These are phyloP conservation scores for Merodon equestris DNA, from an alignment of 2,888 invertebrate genomes.

Conservation along the genomic window DNA sequence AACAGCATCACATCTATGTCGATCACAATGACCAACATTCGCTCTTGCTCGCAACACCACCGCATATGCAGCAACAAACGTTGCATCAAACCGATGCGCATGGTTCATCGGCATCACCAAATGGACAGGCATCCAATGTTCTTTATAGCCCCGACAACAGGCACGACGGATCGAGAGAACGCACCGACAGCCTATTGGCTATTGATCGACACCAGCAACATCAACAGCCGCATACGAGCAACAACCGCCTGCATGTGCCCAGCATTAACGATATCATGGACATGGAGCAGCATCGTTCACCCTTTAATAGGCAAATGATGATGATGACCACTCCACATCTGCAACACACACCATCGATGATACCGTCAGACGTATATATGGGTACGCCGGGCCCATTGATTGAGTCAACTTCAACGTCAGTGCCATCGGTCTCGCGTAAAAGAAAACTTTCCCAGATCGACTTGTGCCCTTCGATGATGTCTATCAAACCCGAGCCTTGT, in stretches of 20 bases:
- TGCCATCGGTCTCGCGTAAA: constrained; percentile 73
- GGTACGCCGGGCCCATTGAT: constrained; percentile 50
- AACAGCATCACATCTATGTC: constrained; percentile 47
- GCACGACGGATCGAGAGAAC: constrained; percentile 31
- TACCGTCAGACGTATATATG: constrained; percentile 63
- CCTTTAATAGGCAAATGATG: constrained; percentile 70
- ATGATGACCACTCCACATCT: constrained; percentile 68
- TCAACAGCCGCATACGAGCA: constrained; percentile 55
- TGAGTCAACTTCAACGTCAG: constrained; percentile 70
- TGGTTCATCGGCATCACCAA: constrained; percentile 41
- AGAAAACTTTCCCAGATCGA: constrained; percentile 76
- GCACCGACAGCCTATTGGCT: constrained; percentile 37
- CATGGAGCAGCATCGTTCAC: constrained; percentile 59
- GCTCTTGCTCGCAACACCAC: constrained; percentile 24
- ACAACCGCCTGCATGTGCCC: constrained; percentile 53
- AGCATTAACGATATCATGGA: constrained; percentile 42
- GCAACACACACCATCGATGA: constrained; percentile 34
- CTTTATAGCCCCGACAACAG: constrained; percentile 34
- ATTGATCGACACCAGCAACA: constrained; percentile 66
- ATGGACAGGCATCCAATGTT: constrained; percentile 65
- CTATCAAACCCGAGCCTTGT: constrained; percentile 75
- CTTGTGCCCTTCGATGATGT: constrained; percentile 72
- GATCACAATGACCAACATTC: constrained; percentile 51
- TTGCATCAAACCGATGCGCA: constrained; percentile 34
- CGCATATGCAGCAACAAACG: constrained; percentile 37